Conservation (phyloP, 1,140 invertebrate genomes). For the Procambarus clarkii region DNA sequence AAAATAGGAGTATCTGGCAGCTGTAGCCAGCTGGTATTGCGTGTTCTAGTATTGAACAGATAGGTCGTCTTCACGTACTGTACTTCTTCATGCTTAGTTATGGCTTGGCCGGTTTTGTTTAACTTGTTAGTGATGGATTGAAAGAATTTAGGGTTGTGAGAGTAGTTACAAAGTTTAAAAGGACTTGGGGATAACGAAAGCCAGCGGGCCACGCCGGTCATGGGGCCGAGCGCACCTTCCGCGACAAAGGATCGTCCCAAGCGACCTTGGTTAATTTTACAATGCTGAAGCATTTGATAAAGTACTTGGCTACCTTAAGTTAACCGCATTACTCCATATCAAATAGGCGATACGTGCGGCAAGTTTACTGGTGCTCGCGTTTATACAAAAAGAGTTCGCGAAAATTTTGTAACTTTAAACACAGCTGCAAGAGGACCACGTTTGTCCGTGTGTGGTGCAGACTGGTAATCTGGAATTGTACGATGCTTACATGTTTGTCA, state of each 20-base stretch:
- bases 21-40: conserved; percentile 52
- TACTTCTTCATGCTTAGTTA: neutral
- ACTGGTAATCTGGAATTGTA: conserved; percentile 22
- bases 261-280: conserved; percentile 47
- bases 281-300: too few species aligned
- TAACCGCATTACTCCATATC: neutral
- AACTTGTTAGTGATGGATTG: neutral
- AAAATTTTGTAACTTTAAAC: conserved; percentile 66
- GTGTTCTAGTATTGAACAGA: conserved; percentile 66
- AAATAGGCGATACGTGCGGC: neutral
- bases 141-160: neutral
- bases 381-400: conserved; percentile 30
- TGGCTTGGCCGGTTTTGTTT: neutral
- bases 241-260: conserved; percentile 58
- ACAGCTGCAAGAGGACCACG: conserved; percentile 35
- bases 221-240: conserved; percentile 55
- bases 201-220: conserved; percentile 49
- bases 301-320: neutral
- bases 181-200: neutral
- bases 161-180: neutral
- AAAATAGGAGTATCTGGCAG: conserved; percentile 45
- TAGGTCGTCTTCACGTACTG: neutral
- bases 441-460: conserved; percentile 50
- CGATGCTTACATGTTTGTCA: conserved; percentile 41
- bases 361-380: neutral